Conservation (phyloP, 2,888 invertebrate genomes). For the Eupithecia abbreviata region DNA sequence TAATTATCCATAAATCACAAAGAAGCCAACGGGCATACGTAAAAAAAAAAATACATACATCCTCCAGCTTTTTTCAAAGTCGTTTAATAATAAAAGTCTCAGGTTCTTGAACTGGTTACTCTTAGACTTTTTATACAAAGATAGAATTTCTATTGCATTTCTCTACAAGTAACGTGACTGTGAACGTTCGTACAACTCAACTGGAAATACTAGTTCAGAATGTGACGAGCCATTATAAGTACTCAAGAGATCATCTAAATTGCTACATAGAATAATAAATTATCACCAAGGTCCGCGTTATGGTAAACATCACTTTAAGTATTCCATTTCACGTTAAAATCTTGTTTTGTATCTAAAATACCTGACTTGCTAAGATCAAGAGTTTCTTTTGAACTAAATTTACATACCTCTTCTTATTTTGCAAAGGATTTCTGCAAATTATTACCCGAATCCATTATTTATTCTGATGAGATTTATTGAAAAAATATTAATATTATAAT, state of each 20-base stretch:
- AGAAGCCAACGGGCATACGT: too few species aligned
- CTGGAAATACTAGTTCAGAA: slow-evolving; percentile 44
- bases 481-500: not conserved
- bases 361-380: not conserved
- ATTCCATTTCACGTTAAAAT: not conserved
- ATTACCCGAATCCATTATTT: not conserved
- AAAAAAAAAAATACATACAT: too few species aligned
- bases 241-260: slow-evolving; percentile 1
- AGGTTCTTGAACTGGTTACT: not conserved
- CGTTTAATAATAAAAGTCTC: not conserved
- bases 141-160: slow-evolving; percentile 22
- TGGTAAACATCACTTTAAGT: not conserved
- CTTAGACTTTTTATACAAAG: slow-evolving; percentile 16
- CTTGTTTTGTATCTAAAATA: not conserved
- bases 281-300: not conserved
- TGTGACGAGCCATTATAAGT: slow-evolving; percentile 37
- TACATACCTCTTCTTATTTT: not conserved
- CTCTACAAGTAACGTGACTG: slow-evolving; percentile 15
- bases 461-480: not conserved
- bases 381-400: not conserved
- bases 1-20: too few species aligned
- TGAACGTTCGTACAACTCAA: slow-evolving; percentile 36
- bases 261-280: not conserved
- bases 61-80: too few species aligned
- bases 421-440: not conserved